These are phyloP conservation scores for Monomorium pharaonis DNA, from an alignment of 1,140 invertebrate genomes.

Conservation along the genomic window DNA sequence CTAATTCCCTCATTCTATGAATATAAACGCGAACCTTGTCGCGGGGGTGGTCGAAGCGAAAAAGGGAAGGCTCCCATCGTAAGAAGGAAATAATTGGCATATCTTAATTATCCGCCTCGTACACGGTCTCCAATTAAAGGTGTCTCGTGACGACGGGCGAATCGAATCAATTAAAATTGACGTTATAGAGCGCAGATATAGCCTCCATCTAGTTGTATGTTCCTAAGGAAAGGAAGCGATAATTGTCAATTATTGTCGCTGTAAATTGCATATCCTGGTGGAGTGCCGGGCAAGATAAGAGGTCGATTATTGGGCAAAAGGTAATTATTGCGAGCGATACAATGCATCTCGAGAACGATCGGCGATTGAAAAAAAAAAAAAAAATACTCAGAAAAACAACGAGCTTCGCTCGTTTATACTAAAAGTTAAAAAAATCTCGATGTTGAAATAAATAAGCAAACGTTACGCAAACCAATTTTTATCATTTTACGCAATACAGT, in stretches of 20 bases:
- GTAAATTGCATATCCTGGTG: conserved; percentile 60
- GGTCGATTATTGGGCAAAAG: conserved; percentile 37
- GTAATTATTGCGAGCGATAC: conserved; percentile 54
- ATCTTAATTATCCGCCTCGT: conserved; percentile 62
- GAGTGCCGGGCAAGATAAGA: conserved; percentile 53
- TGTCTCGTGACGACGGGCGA: conserved; percentile 58
- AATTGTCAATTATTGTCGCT: conserved; percentile 74
- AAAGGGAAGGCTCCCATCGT: background rate
- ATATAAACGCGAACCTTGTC: conserved; percentile 34
- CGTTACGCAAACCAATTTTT: background rate
- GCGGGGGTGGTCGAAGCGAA: background rate
- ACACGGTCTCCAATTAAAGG: conserved; percentile 70
- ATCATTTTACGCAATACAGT: background rate
- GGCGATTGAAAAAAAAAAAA: background rate
- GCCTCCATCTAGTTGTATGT: background rate
- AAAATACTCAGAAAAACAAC: background rate
- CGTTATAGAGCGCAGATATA: conserved; percentile 30
- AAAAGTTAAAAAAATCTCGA: background rate
- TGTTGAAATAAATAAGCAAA: background rate
- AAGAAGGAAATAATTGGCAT: conserved; percentile 64
- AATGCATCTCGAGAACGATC: conserved; percentile 7
- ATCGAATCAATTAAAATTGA: conserved; percentile 73
- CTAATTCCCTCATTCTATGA: conserved; percentile 37
- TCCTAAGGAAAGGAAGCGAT: conserved; percentile 58
- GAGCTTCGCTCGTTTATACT: background rate